phyloP scores from a whole-genome alignment of 2,797 vertebrate species.

The Ptychadena robeensis region DNA sequence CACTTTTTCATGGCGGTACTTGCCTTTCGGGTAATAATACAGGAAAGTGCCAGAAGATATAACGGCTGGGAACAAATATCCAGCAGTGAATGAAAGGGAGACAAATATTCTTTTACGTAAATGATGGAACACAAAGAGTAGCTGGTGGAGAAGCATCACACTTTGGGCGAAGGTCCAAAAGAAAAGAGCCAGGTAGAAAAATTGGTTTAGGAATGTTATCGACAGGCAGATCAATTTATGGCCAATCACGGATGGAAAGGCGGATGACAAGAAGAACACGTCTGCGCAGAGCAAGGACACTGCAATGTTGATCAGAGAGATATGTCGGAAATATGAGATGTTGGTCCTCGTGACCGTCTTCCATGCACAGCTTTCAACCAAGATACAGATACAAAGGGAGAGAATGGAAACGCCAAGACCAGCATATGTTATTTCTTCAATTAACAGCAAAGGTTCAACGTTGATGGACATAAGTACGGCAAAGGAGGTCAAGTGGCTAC shows the following conservation, averaged over 20 bases:
- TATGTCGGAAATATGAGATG: constrained; percentile 73
- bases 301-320: constrained; percentile 74
- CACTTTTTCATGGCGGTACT: constrained; percentile 60
- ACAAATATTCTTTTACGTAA: constrained; percentile 73
- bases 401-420: constrained; percentile 71
- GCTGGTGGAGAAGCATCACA: constrained; percentile 74
- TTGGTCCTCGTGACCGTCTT: constrained; percentile 71
- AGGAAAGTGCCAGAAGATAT: constrained; percentile 69
- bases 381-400: constrained; percentile 70
- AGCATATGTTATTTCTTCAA: constrained; percentile 64
- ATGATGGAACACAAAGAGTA: constrained; percentile 73
- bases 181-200: constrained; percentile 77
- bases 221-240: constrained; percentile 63
- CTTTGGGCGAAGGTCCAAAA: constrained; percentile 82
- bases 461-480: constrained; percentile 71
- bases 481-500: constrained; percentile 73
- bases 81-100: constrained; percentile 68
- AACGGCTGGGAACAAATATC: constrained; percentile 74
- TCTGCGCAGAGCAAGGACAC: constrained; percentile 74
- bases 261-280: constrained; percentile 68
- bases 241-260: background rate
- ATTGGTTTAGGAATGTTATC: constrained; percentile 74
- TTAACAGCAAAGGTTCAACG: background rate
- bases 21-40: constrained; percentile 4
- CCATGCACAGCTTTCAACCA: constrained; percentile 74